Evolutionary conservation across 2,797 vertebrate genomes (phyloP), one percentile per base, ranked within the genome.

Genomic region (Arrhamphus sclerolepis): DNA sequence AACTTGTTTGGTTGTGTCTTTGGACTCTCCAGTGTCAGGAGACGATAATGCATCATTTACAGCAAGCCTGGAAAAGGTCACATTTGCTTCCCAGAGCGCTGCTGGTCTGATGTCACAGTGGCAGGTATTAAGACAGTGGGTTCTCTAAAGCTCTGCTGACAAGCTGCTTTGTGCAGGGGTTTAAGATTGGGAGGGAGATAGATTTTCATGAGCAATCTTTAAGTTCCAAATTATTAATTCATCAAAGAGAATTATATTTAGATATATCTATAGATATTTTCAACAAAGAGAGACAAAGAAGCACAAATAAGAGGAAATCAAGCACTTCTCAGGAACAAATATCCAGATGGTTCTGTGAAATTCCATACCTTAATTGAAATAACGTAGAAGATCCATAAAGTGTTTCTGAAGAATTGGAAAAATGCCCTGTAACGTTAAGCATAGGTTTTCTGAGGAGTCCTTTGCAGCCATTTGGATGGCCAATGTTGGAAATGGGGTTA

Each of bases 21-120:
- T 70, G 44, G 74, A 61, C 59, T 77, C 49, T 65, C 16, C 3
- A 0, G 62, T 69, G 67, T 76, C 71, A 70, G 56, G 52, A 72
- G 75, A 68, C 13, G 40, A 81, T 88, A 83, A 86, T 87, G 87
- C 86, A 83, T 90, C 87, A 88, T 92, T 91, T 91, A 91, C 84
- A 87, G 86, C 62, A 14, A 60, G 51, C 67, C 42, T 22, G 31
- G 68, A 57, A 92, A 92, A 93, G 90, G 92, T 92, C 89, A 92
- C 65, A 66, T 50, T 72, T 80, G 87, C 85, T 83, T 86, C 89
- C 86, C 79, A 80, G 80, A 64, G 89, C 11, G 85, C 77, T 61
- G 79, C 71, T 66, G 72, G 71, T 87, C 83, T 84, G 85, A 82
- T 87, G 82, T 67, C 77, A 80, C 51, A 66, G 78, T 75, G 87